These are phyloP conservation scores for Reticulitermes speratus DNA, from an alignment of 1,140 invertebrate species.

Conservation along the genomic window DNA sequence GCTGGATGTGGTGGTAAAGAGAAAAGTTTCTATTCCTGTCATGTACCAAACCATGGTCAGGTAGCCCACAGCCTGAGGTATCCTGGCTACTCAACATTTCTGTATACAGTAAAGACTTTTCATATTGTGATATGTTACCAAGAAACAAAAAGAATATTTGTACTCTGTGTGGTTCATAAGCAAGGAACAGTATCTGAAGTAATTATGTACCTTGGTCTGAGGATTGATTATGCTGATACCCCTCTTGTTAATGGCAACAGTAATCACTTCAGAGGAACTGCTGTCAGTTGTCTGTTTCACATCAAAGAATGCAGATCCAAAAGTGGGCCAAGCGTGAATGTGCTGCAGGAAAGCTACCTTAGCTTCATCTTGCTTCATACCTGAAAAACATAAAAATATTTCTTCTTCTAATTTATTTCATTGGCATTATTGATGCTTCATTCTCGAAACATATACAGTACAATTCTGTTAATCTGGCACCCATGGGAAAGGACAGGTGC, in stretches of 20 bases:
- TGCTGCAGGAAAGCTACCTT: conserved; percentile 82
- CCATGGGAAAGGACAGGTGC: neutral
- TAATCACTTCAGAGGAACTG: conserved; percentile 77
- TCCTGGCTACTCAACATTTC: no score
- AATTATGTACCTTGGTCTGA: conserved; percentile 67
- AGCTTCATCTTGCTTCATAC: conserved; percentile 66
- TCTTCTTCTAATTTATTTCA: neutral
- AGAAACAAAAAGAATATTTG: no score
- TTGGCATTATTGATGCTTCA: neutral
- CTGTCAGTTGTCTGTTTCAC: conserved; percentile 86
- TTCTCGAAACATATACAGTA: conserved; percentile 17
- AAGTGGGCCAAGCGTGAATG: conserved; percentile 81
- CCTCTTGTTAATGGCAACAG: conserved; percentile 88
- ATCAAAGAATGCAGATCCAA: conserved; percentile 95
- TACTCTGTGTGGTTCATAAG: no score
- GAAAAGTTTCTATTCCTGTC: no score
- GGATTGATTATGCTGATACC: conserved; percentile 88
- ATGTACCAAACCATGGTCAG: no score
- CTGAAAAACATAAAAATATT: conserved; percentile 38
- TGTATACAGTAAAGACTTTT: no score
- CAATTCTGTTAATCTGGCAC: conserved; percentile 23
- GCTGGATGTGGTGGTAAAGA: no score
- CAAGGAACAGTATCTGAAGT: no score
- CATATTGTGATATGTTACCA: no score
- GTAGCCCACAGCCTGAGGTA: no score